Conservation (phyloP, 2,888 invertebrate genomes). For the Aphodius granarius region DNA sequence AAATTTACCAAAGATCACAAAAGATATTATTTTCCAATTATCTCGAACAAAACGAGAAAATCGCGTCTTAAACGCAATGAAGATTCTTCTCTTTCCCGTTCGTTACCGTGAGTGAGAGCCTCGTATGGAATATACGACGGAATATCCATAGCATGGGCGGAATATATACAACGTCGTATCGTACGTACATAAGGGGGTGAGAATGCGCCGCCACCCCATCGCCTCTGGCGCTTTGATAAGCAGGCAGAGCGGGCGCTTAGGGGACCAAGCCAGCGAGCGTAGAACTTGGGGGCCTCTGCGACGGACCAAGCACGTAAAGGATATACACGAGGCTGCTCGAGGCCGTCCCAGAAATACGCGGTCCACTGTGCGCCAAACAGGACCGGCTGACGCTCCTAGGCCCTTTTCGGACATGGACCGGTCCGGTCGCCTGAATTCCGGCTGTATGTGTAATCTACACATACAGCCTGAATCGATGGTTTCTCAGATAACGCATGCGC, state of each 20-base stretch:
- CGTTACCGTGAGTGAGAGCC: background rate
- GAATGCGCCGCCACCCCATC: constrained; percentile 44
- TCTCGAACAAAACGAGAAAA: background rate
- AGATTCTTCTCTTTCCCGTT: background rate
- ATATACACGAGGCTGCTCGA: background rate
- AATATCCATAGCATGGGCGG: constrained; percentile 25
- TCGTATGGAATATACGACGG: background rate
- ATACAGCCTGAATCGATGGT: too few relatives aligned
- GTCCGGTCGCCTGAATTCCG: too few relatives aligned
- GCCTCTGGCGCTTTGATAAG: constrained; percentile 51
- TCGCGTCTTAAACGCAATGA: background rate
- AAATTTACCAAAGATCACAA: too few relatives aligned
- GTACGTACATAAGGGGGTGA: constrained; percentile 43
- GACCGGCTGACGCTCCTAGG: background rate
- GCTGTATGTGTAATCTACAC: too few relatives aligned
- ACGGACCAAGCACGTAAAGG: background rate
- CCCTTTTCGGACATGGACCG: too few relatives aligned
- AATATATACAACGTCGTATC: constrained; percentile 23
- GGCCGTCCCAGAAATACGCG: background rate
- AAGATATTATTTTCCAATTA: background rate
- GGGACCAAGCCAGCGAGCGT: background rate
- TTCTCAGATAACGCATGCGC: too few relatives aligned
- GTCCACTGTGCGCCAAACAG: background rate
- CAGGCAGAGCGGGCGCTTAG: background rate
- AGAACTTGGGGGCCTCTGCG: background rate